Conservation (phyloP, 2,797 vertebrate species). For the Acrocephalus scirpaceus region DNA sequence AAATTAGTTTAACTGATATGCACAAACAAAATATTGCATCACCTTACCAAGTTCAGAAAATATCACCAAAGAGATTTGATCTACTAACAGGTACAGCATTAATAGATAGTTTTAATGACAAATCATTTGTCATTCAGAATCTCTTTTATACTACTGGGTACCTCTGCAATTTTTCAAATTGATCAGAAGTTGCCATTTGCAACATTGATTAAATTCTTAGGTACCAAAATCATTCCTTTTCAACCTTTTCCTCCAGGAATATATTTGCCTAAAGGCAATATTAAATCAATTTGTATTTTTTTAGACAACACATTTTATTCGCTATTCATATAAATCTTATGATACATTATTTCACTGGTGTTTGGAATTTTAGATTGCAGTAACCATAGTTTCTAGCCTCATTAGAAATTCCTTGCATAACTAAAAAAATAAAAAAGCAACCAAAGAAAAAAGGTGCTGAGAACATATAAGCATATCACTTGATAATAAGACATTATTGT, state of each 20-base stretch:
- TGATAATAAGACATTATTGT: background rate
- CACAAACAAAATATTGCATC: conserved; percentile 35
- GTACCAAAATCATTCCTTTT: conserved; percentile 54
- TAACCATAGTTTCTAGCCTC: background rate
- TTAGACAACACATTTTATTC: background rate
- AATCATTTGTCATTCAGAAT: conserved; percentile 70
- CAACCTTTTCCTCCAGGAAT: background rate
- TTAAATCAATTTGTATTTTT: conserved; percentile 18
- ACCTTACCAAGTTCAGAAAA: conserved; percentile 32
- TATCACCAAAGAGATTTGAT: conserved; percentile 52
- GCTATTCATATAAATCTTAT: background rate
- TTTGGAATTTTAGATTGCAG: background rate
- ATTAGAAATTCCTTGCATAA: background rate
- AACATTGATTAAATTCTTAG: conserved; percentile 55
- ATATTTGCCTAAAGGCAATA: conserved; percentile 18
- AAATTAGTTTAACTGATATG: conserved; percentile 16
- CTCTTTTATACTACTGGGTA: conserved; percentile 45
- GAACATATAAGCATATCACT: background rate
- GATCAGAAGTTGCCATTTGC: conserved; percentile 69
- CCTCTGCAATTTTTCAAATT: conserved; percentile 62
- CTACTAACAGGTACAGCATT: conserved; percentile 22
- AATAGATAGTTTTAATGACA: conserved; percentile 32
- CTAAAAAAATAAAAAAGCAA: background rate
- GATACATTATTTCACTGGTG: background rate
- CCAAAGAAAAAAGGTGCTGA: background rate